These are phyloP conservation scores for Natrix natrix DNA, from an alignment of 2,797 vertebrate genomes.

Conservation along the genomic window DNA sequence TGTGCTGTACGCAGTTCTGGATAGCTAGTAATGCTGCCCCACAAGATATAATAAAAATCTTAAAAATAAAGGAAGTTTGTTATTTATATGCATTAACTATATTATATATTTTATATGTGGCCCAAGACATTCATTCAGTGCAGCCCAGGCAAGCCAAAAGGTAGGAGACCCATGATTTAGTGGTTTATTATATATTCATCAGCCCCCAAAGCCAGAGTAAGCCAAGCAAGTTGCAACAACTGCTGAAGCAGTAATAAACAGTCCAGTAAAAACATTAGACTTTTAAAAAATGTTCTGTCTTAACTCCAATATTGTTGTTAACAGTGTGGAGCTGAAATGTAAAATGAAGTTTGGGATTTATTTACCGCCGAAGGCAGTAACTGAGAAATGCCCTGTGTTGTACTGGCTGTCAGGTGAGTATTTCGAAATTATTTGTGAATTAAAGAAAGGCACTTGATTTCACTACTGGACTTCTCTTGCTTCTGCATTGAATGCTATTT, in stretches of 20 bases:
- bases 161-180: background rate
- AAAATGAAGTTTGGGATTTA: conserved; percentile 96
- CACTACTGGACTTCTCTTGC: background rate
- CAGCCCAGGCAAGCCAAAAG: background rate
- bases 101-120: background rate
- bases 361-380: conserved; percentile 90
- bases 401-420: conserved; percentile 94
- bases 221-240: background rate
- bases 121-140: background rate
- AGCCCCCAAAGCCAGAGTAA: background rate
- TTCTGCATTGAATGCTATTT: background rate
- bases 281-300: conserved; percentile 16
- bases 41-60: background rate
- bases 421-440: conserved; percentile 9
- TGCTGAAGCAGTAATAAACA: background rate
- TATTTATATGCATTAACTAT: background rate
- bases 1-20: background rate
- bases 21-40: background rate
- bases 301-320: conserved; percentile 43
- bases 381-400: conserved; percentile 84
- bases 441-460: background rate
- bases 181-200: background rate
- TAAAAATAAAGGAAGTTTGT: background rate
- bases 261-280: background rate
- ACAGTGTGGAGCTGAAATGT: conserved; percentile 88